phyloP scores from a whole-genome alignment of 1,140 invertebrate species.

The Choristoneura fumiferana region DNA sequence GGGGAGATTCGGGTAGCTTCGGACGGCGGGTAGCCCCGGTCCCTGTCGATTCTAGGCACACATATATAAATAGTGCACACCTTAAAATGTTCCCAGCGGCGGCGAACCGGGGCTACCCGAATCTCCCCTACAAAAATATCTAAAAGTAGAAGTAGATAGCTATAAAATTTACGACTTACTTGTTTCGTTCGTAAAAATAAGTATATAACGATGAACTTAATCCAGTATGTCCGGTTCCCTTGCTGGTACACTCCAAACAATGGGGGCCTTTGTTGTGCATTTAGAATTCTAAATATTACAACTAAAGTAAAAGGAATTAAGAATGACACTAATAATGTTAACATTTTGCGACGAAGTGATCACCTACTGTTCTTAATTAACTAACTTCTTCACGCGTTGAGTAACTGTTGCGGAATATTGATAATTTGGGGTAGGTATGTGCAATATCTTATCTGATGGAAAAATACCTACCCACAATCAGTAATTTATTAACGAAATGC shows the following conservation, averaged over 20 bases:
- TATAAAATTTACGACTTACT: too few relatives aligned
- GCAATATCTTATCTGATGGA: not conserved
- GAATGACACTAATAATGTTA: conserved; percentile 29
- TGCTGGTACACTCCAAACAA: conserved; percentile 78
- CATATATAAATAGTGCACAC: too few relatives aligned
- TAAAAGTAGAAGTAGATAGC: too few relatives aligned
- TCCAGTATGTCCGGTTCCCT: conserved; percentile 68
- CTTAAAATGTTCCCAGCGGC: too few relatives aligned
- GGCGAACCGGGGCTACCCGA: too few relatives aligned
- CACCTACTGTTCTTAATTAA: not conserved
- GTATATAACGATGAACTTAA: conserved; percentile 76
- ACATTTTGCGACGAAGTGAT: conserved; percentile 22
- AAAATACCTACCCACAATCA: too few relatives aligned
- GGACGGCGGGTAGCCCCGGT: too few relatives aligned
- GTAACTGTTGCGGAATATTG: not conserved
- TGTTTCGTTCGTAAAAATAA: conserved; percentile 52
- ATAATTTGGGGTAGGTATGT: not conserved
- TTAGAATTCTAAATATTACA: conserved; percentile 50
- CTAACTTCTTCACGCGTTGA: not conserved
- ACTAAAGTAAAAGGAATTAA: conserved; percentile 44
- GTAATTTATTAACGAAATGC: too few relatives aligned
- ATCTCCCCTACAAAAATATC: too few relatives aligned
- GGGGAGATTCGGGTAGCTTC: too few relatives aligned
- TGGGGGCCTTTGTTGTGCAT: conserved; percentile 55
- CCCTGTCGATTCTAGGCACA: too few relatives aligned